These are phyloP conservation scores for Vipera latastei DNA, from an alignment of 2,797 vertebrate species.

Conservation along the genomic window DNA sequence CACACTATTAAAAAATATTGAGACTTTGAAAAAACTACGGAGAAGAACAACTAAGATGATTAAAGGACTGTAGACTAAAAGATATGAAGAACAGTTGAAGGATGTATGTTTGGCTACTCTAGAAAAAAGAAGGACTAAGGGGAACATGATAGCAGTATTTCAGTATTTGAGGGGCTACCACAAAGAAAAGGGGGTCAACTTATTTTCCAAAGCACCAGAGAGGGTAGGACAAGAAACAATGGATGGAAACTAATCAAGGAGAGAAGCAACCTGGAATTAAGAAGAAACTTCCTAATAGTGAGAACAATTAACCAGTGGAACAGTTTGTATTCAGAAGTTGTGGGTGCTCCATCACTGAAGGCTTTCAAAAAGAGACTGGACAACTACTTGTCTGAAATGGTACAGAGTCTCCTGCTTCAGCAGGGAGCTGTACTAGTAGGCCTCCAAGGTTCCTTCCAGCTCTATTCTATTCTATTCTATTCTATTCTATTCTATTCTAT, in stretches of 20 bases:
- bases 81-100: not conserved
- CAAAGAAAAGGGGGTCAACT: not conserved
- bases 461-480: no score
- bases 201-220: not conserved
- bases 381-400: no score
- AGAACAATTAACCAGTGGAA: not conserved
- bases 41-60: not conserved
- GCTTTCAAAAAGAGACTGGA: no score
- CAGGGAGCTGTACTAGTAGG: no score
- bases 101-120: not conserved
- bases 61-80: not conserved
- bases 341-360: no score
- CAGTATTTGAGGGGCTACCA: not conserved
- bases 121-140: not conserved
- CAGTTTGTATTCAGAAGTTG: no score
- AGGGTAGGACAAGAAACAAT: not conserved
- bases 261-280: not conserved
- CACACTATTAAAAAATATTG: not conserved
- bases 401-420: no score
- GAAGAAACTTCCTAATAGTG: not conserved
- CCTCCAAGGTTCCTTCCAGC: no score
- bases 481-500: no score
- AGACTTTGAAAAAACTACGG: not conserved
- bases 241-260: not conserved
- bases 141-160: not conserved